phyloP scores from a whole-genome alignment of 2,113 vertebrate genomes.

The Myotis brandtii region DNA sequence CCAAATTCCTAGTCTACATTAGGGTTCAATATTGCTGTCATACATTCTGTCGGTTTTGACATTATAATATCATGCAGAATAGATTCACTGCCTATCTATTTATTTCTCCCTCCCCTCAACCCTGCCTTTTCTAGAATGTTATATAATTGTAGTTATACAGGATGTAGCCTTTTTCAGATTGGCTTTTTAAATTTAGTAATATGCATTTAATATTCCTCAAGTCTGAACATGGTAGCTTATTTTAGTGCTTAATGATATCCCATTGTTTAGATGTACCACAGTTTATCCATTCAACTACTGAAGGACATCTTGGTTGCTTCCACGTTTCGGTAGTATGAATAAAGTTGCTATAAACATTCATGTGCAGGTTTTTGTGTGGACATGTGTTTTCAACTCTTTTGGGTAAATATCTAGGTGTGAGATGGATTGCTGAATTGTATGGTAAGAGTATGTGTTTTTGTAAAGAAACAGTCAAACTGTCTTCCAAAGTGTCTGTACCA shows the following conservation, averaged over 20 bases:
- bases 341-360: background rate
- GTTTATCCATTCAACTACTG: background rate
- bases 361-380: conserved; percentile 4
- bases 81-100: background rate
- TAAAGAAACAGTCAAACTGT: background rate
- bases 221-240: background rate
- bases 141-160: background rate
- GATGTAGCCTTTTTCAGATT: background rate
- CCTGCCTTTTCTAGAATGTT: background rate
- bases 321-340: background rate
- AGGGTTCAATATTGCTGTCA: background rate
- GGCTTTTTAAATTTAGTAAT: background rate
- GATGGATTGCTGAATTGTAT: background rate
- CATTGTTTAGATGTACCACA: background rate
- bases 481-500: background rate
- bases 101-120: too few species aligned
- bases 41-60: background rate
- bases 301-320: background rate
- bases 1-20: rapidly evolving
- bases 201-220: background rate
- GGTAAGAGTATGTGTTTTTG: background rate
- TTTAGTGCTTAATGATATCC: background rate
- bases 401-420: background rate
- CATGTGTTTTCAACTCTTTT: background rate
- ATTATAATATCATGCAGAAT: background rate